phyloP scores from a whole-genome alignment of 1,140 invertebrate species.

The Aphaenogaster rudis region DNA sequence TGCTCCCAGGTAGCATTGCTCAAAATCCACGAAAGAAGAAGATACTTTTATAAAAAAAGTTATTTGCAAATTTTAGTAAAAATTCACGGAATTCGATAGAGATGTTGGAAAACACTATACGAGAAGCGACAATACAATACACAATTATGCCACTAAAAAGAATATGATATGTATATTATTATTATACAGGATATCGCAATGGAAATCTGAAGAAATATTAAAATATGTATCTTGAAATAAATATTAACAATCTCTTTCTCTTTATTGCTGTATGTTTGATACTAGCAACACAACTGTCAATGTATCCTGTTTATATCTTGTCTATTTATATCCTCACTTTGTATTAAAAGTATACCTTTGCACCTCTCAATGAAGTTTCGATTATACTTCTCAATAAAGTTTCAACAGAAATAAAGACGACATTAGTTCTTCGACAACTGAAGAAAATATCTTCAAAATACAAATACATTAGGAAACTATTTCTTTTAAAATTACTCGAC shows the following conservation, averaged over 20 bases:
- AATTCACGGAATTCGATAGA: background rate
- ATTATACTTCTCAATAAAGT: no score
- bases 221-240: background rate
- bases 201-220: background rate
- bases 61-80: constrained; percentile 20
- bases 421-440: background rate
- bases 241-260: background rate
- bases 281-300: background rate
- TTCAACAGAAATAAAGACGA: background rate
- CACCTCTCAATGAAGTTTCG: background rate
- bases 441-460: background rate
- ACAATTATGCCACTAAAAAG: background rate
- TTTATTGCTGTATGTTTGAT: background rate
- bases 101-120: background rate
- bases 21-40: background rate
- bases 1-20: background rate
- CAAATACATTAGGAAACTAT: background rate
- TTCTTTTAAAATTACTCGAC: background rate
- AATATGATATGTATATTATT: background rate
- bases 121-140: background rate
- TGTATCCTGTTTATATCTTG: no score
- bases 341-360: background rate
- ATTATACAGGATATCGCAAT: background rate
- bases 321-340: background rate
- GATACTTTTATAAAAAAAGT: background rate